phyloP scores from a whole-genome alignment of 2,888 invertebrate species.

The Zelleria hepariella region DNA sequence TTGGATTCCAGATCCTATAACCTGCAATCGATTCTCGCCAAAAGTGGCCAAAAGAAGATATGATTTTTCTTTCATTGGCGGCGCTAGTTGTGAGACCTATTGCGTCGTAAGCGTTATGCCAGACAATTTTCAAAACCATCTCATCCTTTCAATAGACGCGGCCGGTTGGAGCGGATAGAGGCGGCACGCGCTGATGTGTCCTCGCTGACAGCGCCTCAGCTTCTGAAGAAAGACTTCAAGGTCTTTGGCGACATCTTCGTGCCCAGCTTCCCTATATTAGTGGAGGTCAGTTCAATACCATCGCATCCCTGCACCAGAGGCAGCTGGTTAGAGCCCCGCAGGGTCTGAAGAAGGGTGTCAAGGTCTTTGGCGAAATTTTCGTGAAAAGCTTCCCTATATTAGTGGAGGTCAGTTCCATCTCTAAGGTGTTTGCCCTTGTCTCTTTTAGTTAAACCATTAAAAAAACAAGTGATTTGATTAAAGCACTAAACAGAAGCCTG shows the following conservation, averaged over 20 bases:
- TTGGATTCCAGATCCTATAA: too few relatives aligned
- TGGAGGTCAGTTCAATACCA: slow-evolving; percentile 68
- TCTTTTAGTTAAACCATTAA: too few relatives aligned
- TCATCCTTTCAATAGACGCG: slow-evolving; percentile 35
- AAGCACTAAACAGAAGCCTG: too few relatives aligned
- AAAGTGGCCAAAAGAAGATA: too few relatives aligned
- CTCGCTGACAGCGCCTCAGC: slow-evolving; percentile 73
- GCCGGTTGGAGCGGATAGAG: slow-evolving; percentile 62
- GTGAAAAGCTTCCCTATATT: slow-evolving; percentile 74
- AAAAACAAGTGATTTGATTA: too few relatives aligned
- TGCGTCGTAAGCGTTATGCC: not conserved
- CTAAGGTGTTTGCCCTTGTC: too few relatives aligned
- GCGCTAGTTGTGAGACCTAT: too few relatives aligned
- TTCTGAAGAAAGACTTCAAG: slow-evolving; percentile 85
- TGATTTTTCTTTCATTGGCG: too few relatives aligned
- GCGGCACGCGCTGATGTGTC: slow-evolving; percentile 78
- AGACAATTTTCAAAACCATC: slow-evolving; percentile 6
- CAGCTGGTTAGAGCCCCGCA: not conserved
- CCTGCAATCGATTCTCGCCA: too few relatives aligned
- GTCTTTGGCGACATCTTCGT: slow-evolving; percentile 64
- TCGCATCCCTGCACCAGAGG: slow-evolving; percentile 7
- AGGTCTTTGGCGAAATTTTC: slow-evolving; percentile 59
- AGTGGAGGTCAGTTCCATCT: slow-evolving; percentile 72
- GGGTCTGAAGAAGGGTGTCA: too few relatives aligned
- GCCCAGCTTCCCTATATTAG: slow-evolving; percentile 74